Base-by-base conservation (phyloP, 2,888 invertebrate species). In the Lasioglossum oenotherae region DNA sequence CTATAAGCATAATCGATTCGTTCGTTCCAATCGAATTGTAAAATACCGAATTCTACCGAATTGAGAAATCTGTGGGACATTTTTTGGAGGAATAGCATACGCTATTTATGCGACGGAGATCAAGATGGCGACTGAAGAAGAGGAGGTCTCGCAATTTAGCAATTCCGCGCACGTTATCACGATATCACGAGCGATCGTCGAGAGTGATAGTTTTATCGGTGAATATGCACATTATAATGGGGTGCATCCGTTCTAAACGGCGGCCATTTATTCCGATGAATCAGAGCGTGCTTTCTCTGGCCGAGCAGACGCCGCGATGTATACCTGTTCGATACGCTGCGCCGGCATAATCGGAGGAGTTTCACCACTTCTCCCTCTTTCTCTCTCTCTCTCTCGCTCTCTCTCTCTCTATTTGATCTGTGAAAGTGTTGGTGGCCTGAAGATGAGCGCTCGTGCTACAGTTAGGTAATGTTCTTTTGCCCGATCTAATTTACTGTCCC, bases 401-500 rank as follows among this genome's bases (percentile, higher is more conserved):
- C 23, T 35, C 38, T 38, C 67, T 88, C 85, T 87, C 86, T 83
- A 88, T 90, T 87, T 86, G 90, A 91, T 91, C 89, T 91, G 90
- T 88, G 89, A 90, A 89, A 88, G 88, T 89, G 87, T 89, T 89
- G 90, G 88, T 89, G 90, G 81, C 85, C 86, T 91, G 88, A 90
- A 91, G 91, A 92, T 90, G 87, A 85, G 90, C 91, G 88, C 90
- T 92, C 91, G 88, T 91, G 91, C 89, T 89, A 88, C 89, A 90
- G 92, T 94, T 94, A 89, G 88, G 93, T 91, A 94, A 93, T 92
- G 91, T 92, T 93, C 93, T 92, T 84, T 93, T 93, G 92, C 92
- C 92, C 93, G 94, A 94, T 94, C 94, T 93, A 94, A 94, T 94
- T 94, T 93, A 94, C 92, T 92, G 92, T 91, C 88, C 92, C 91